Base-by-base conservation (phyloP, 2,797 vertebrate genomes). In the Stomatorhinus walkeri region DNA sequence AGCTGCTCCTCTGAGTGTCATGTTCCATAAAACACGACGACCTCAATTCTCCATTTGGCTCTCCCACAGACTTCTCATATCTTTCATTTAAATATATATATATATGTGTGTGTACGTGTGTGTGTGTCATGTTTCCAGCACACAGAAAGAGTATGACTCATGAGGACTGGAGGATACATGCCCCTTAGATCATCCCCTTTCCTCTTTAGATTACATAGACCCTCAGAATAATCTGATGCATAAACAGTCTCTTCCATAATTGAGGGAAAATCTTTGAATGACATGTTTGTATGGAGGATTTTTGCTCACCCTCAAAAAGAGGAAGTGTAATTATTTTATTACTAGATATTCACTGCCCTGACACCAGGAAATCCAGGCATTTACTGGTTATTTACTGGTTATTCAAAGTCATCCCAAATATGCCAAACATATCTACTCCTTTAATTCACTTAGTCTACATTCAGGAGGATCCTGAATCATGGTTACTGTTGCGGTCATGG, bases 121-220 rank as follows among this genome's bases (percentile, higher is more conserved):
- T 59, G 3, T 32, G 93, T 93, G 89, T 90, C 14, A 14, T 59
- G 49, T 36, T 36, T 56, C 49, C 24, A 85, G 87, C 68, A 89
- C 89, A 90, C 85, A 91, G 90, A 79, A 79, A 43, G 72, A 79
- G 36, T n/a, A 79, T 79, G 72, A 79, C 72, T 79, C 72, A 40
- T n/a, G 19, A 36, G 32, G 36, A 79, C 32, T 79, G 72, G 90
- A 76, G 51, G 81, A 88, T 88, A 88, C 88, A 89, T 79, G 52
- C 40, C 92, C 91, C 89, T 90, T 89, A 87, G 91, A 90, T 93
- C 90, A 91, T 87, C 28, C 0, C 48, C n/a, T 14, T 28, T 22
- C 54, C 52, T 54, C n/a, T 79, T 76, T 43, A n/a, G 24, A 19
- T 48, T 48, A 85, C 83, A 85, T 14, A 64, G n/a, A 28, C 54